phyloP scores from a whole-genome alignment of 2,888 invertebrate species.

The Seladonia tumulorum region DNA sequence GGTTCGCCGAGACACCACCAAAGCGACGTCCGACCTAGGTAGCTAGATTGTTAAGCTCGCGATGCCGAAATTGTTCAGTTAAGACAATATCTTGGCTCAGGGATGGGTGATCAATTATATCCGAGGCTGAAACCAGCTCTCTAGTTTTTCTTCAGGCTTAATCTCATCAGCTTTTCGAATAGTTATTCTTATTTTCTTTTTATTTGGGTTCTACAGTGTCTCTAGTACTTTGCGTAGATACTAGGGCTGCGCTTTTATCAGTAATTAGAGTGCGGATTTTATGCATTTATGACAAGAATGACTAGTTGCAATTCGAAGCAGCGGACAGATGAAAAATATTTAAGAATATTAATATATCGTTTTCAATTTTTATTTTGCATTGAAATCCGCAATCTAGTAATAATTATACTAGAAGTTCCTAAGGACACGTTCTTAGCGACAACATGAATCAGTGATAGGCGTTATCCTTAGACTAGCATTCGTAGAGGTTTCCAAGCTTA shows the following conservation, averaged over 20 bases:
- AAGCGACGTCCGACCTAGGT: constrained; percentile 54
- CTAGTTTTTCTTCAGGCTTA: not conserved
- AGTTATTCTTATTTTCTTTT: not conserved
- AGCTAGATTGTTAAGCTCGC: constrained; percentile 48
- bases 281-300: not conserved
- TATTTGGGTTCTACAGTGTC: not conserved
- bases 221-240: not conserved
- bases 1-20: constrained; percentile 43
- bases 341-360: not conserved
- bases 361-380: not conserved
- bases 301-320: not conserved
- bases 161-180: not conserved
- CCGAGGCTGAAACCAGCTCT: constrained; percentile 10
- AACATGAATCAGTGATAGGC: not conserved
- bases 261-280: not conserved
- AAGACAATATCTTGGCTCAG: constrained; percentile 47
- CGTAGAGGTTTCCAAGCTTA: not conserved
- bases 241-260: not conserved
- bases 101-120: constrained; percentile 35
- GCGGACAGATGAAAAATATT: not conserved
- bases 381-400: not conserved
- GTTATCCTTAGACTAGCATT: not conserved
- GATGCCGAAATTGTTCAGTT: constrained; percentile 46
- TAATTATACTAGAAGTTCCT: not conserved
- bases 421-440: not conserved